phyloP scores from a whole-genome alignment of 1,140 invertebrate genomes.

The Sarcophaga bullata region DNA sequence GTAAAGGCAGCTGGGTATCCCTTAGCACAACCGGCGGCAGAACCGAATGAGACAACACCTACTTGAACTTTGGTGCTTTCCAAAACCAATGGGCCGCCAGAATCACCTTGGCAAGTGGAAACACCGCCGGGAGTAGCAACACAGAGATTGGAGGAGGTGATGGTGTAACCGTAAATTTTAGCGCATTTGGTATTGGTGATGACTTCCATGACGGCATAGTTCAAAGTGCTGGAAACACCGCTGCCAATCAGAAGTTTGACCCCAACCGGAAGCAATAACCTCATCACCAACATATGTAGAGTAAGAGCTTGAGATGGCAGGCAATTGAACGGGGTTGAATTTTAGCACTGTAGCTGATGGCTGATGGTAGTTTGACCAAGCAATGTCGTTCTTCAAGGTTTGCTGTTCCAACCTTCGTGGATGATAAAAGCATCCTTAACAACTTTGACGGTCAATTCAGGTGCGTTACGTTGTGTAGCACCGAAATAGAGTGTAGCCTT shows the following conservation, averaged over 20 bases:
- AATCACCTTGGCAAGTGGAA: conserved; percentile 67
- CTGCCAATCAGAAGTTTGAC: conserved; percentile 44
- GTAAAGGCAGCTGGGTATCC: conserved; percentile 68
- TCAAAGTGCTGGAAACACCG: conserved; percentile 42
- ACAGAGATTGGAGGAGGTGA: conserved; percentile 50
- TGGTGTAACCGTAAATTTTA: not conserved
- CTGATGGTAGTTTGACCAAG: conserved; percentile 67
- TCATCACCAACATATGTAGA: conserved; percentile 49
- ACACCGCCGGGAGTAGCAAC: conserved; percentile 52
- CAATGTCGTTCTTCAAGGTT: conserved; percentile 55
- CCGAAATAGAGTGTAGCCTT: conserved; percentile 16
- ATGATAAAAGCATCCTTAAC: not conserved
- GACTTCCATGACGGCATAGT: conserved; percentile 53
- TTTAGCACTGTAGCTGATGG: conserved; percentile 47
- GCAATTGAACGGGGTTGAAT: conserved; percentile 53
- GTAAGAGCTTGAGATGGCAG: conserved; percentile 48
- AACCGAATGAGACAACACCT: conserved; percentile 70
- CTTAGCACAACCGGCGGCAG: conserved; percentile 66
- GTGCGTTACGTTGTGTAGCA: not conserved
- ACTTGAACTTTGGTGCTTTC: conserved; percentile 63
- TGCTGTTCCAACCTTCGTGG: conserved; percentile 28
- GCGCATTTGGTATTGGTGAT: conserved; percentile 43
- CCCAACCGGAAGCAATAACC: conserved; percentile 57
- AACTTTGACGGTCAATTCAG: conserved; percentile 21
- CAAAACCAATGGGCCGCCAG: conserved; percentile 68